Evolutionary conservation across 2,888 invertebrate genomes (phyloP), one percentile per base, ranked within the genome.

Genomic region (Slavum lentiscoides): DNA sequence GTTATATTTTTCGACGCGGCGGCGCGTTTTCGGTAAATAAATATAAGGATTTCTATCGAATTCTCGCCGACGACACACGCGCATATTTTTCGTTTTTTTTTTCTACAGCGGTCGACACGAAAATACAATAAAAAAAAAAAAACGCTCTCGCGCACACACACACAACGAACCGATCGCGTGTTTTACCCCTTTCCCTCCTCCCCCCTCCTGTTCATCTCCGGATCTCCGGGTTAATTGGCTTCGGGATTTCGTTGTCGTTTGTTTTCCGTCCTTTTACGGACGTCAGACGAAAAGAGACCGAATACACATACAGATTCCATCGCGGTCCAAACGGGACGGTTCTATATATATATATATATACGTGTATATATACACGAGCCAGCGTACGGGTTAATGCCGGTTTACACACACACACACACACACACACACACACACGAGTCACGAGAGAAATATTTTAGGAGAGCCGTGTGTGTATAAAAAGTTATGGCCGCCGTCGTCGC

Each of bases 361-460:
- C 4, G 4, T 30, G 4, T 30, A 30, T 30, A 30, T 30, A 30
- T 4, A 30, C 30, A 30, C 30, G 30, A 30, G 4, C 30, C 1
- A 30, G 30, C 1, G 55, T 37, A 53, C 64, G 55, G 68, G 70
- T 77, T 69, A 62, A 70, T 76, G 77, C 53, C 23, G 49, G 77
- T 70, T 69, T 76, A 69, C 61, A 68, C 49, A n/a, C n/a, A n/a
- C n/a, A n/a, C n/a, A n/a, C n/a, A n/a, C n/a, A n/a, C n/a, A n/a
- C n/a, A n/a, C n/a, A n/a, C n/a, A n/a, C 4, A 30, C 30, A 30
- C 30, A 30, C 30, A 69, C 77, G 69, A 77, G 70, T 70, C 70
- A 77, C 77, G 70, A 77, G 62, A 70, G 69, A 70, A 77, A 62
- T 77, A 77, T 77, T 77, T 75, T 62, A 70, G 70, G 55, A 77